A percentile compares a stretch with the other conserved stretches of the same genome.
Conservation (phyloP, 1,140 invertebrate species). For the Antheraea mylitta region DNA sequence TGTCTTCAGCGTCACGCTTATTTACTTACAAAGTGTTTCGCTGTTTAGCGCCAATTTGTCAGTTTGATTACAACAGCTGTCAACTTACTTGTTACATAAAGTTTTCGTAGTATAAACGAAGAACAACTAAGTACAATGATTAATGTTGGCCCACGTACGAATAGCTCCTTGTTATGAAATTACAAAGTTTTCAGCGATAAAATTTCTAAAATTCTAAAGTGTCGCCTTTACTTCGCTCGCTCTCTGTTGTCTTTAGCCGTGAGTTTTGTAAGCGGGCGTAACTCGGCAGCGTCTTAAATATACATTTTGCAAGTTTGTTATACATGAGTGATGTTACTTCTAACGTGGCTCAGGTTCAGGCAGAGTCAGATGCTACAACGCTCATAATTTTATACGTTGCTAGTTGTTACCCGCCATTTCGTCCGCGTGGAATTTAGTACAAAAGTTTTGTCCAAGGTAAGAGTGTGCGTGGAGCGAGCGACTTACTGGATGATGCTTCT, state of each 20-base stretch:
- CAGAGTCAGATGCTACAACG: not conserved
- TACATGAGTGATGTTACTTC: constrained; percentile 52
- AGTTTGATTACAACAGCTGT: constrained; percentile 5
- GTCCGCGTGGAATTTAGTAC: too few species aligned
- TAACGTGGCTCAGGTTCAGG: not conserved
- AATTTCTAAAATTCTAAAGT: constrained; percentile 71
- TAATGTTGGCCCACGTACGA: constrained; percentile 53
- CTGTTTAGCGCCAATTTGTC: not conserved
- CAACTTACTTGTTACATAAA: constrained; percentile 23
- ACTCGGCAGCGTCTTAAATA: constrained; percentile 67
- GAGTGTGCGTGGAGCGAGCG: too few species aligned
- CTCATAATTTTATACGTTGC: not conserved
- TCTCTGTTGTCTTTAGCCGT: constrained; percentile 49
- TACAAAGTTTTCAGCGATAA: constrained; percentile 57
- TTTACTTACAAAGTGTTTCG: not conserved
- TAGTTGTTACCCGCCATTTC: too few species aligned
- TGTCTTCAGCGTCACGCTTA: not conserved
- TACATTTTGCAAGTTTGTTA: constrained; percentile 64
- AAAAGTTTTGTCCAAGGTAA: too few species aligned
- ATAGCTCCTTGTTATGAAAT: constrained; percentile 41
- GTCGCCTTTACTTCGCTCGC: constrained; percentile 44
- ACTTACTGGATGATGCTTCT: too few species aligned
- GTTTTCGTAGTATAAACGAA: constrained; percentile 42
- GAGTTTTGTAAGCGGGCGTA: constrained; percentile 53
- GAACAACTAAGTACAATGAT: constrained; percentile 53